A percentile compares a stretch with the other conserved stretches of the same genome.
Conservation (phyloP, 1,140 invertebrate genomes). For the Metaphire vulgaris region DNA sequence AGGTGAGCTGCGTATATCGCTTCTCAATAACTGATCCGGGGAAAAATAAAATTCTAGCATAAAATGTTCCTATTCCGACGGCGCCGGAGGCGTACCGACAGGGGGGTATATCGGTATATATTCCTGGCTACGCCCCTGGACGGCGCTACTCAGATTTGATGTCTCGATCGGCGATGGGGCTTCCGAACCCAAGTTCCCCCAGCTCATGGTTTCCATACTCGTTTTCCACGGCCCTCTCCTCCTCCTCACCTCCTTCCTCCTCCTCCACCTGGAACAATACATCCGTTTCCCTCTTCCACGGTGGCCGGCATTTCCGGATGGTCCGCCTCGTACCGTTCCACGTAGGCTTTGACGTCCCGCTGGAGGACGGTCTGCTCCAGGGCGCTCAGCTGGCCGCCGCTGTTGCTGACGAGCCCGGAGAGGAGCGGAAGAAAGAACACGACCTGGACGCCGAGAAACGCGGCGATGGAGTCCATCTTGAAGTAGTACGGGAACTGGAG, state of each 20-base stretch:
- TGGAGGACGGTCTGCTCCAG: constrained; percentile 15
- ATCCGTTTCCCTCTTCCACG: too few relatives aligned
- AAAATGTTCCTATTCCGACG: too few relatives aligned
- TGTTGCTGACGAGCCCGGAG: constrained; percentile 3
- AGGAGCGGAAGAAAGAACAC: constrained; percentile 11
- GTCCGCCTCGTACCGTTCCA: constrained; percentile 9
- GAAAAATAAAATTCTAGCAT: too few relatives aligned
- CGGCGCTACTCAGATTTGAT: too few relatives aligned
- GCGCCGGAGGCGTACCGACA: too few relatives aligned
- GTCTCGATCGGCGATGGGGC: background rate
- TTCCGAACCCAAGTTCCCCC: background rate
- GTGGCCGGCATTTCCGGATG: background rate
- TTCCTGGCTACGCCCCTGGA: too few relatives aligned
- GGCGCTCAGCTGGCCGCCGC: constrained; percentile 5
- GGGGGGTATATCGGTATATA: too few relatives aligned
- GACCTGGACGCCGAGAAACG: constrained; percentile 20
- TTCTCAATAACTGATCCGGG: too few relatives aligned
- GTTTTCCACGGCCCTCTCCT: too few relatives aligned
- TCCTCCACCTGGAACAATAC: too few relatives aligned
- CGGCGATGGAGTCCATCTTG: constrained; percentile 11
- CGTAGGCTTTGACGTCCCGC: constrained; percentile 7
- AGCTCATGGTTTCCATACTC: too few relatives aligned
- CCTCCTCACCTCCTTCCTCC: background rate
- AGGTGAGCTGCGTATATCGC: too few relatives aligned
- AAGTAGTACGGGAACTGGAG: constrained; percentile 10